A percentile compares a stretch with the other conserved stretches of the same genome.
Evolutionary conservation across 2,888 invertebrate genomes (phyloP).

Genomic region (Polydesmus complanatus): DNA sequence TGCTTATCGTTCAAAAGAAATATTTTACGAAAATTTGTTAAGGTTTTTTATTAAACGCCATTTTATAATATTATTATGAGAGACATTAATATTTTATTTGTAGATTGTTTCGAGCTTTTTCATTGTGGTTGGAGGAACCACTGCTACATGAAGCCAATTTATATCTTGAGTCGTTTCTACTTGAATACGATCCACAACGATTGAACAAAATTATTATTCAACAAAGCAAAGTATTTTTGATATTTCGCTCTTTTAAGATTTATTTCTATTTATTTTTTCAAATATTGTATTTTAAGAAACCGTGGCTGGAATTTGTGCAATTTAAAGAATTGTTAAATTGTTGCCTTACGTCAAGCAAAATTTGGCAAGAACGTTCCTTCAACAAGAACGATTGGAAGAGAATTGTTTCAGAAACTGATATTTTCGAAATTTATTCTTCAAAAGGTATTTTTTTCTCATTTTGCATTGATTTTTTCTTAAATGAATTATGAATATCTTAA

Average conservation of each 20-base stretch:
- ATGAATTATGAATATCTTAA: background rate
- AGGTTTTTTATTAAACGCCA: background rate
- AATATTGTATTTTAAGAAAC: background rate
- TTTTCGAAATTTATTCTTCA: background rate
- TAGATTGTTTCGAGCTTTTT: conserved; percentile 48
- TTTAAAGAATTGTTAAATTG: background rate
- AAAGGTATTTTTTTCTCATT: background rate
- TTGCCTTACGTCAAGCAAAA: conserved; percentile 6
- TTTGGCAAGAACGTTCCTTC: conserved; percentile 12
- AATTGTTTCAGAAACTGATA: background rate
- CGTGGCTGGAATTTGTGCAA: conserved; percentile 10
- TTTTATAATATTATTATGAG: background rate
- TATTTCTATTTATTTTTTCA: background rate
- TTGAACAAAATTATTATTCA: conserved; percentile 28
- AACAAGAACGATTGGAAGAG: background rate
- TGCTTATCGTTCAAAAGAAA: background rate
- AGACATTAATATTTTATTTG: conserved; percentile 16
- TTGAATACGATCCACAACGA: conserved; percentile 53
- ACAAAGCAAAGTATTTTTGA: conserved; percentile 6
- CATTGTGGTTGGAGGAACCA: conserved; percentile 65
- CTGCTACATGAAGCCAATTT: conserved; percentile 51
- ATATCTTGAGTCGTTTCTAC: conserved; percentile 52
- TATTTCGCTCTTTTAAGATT: background rate
- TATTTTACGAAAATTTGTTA: conserved; percentile 11
- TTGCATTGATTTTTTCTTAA: background rate